Evolutionary conservation across 2,113 vertebrate species (phyloP), one percentile per base, ranked within the genome.

Genomic region (Eurypyga helias): DNA sequence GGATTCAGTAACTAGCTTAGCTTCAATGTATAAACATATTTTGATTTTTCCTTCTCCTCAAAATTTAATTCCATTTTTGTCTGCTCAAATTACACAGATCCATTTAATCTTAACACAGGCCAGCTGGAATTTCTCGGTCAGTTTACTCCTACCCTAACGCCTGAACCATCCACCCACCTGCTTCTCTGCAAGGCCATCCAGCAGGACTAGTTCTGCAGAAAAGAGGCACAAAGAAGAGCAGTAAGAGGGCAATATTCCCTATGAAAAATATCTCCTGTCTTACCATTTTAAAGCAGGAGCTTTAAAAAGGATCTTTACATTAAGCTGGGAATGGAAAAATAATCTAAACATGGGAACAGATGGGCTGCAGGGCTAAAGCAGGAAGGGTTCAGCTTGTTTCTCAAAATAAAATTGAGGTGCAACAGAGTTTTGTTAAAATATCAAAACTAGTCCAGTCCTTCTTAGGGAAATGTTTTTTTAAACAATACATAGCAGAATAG

Each of bases 131-230:
- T 69, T 60, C n/a, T 88, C 23, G 26, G 4, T 23, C 2, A 1
- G 28, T 28, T 84, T 87, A 28, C 14, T 55, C 9, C 51, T 18
- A 46, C 6, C 19, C 28, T 66, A 6, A 2, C 8, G 24, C 9
- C 26, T 3, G 3, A 65, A 19, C 15, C 0, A 0, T 26, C 29
- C 19, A 52, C 16, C 6, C 20, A 21, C 55, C n/a, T 20, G 20
- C 13, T 72, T 19, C 36, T 67, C 43, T 3, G 1, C 15, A 55
- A 65, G 64, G 11, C 29, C 8, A 34, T 20, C 34, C 10, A 16
- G 5, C 13, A 16, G 13, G 29, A 49, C 46, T 85, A 61, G 25
- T 29, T 62, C 75, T 52, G n/a, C 46, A 71, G 34, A 57, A 33
- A 34, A 33, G 38, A 67, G 26, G 45, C 4, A 23, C 36, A 16